Conservation (phyloP, 1,140 invertebrate species). For the Pissodes strobi region DNA sequence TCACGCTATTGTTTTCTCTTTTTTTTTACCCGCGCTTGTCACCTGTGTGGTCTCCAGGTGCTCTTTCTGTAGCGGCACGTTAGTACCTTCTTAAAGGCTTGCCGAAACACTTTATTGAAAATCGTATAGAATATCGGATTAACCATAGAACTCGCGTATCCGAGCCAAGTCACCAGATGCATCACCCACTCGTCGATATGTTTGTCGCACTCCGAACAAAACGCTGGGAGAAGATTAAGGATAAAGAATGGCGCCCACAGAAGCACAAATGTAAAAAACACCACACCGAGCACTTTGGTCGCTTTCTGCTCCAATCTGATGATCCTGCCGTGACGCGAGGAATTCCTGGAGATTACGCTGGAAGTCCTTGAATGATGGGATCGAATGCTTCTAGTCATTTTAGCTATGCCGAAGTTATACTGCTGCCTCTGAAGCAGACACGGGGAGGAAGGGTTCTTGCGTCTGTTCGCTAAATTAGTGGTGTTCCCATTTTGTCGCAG, state of each 20-base stretch:
- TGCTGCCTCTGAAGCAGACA: conserved; percentile 62
- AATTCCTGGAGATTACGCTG: conserved; percentile 78
- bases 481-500: conserved; percentile 50
- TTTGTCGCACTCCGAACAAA: conserved; percentile 78
- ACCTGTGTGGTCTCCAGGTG: conserved; percentile 60
- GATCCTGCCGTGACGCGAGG: conserved; percentile 78
- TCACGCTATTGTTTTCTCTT: no score
- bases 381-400: conserved; percentile 53
- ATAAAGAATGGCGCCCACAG: conserved; percentile 94
- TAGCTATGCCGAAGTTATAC: conserved; percentile 57
- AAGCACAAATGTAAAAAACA: conserved; percentile 92
- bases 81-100: conserved; percentile 89
- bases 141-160: conserved; percentile 90
- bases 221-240: conserved; percentile 78
- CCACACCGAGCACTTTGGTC: conserved; percentile 90
- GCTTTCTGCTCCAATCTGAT: conserved; percentile 88
- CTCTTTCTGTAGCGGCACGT: conserved; percentile 71
- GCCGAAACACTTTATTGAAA: conserved; percentile 90
- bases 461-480: conserved; percentile 45
- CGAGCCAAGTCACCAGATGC: conserved; percentile 86
- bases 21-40: conserved; percentile 46
- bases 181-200: conserved; percentile 77
- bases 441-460: conserved; percentile 55
- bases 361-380: conserved; percentile 73
- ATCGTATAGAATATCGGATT: conserved; percentile 95